Base-by-base conservation (phyloP, 2,888 invertebrate genomes). In the Arctia plantaginis region DNA sequence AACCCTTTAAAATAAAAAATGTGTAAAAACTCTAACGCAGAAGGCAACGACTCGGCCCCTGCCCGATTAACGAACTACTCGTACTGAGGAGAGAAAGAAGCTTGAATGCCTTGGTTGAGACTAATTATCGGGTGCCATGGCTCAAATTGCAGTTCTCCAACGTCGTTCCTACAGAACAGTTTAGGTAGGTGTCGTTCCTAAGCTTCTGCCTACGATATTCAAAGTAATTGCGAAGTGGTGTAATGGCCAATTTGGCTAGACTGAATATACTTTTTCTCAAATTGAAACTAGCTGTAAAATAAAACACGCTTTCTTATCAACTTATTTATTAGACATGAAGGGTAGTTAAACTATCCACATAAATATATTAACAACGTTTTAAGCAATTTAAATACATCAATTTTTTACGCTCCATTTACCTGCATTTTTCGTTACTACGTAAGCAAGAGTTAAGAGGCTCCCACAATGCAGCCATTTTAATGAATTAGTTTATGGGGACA, bases 251-350 rank as follows among this genome's bases (percentile, higher is more conserved):
- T 23, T 51, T 51, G 23, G 6, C 8, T 23, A 51, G 20, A 23
- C n/a, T 59, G n/a, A n/a, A 59, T 59, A 59, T 13, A 59, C 1
- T 66, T n/a, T 39, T 15, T 41, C 18, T 41, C 2, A 66, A 27
- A 15, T 8, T 44, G 7, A 27, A 3, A 27, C 10, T 2, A 15
- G 20, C 7, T 30, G 6, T 18, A 12, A 30, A 23, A 15, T 13
- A 4, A 65, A 74, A 39, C 35, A 35, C 69, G n/a, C 8, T 47
- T 23, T 62, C 23, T 3, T 33, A 75, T 10, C 18, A 76, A 82
- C 69, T 73, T 66, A 65, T 82, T 84, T 84, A 82, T 76, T 82
- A 77, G 67, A 82, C 66, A 65, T 77, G 44, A 75, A 72, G 47
- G 77, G 79, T 72, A 82, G 66, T 82, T 73, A 15, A 18, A 77